Percentiles rank a stretch among this genome's conserved stretches.
Conservation (phyloP, 2,888 invertebrate genomes). For the Saturnia japonica region DNA sequence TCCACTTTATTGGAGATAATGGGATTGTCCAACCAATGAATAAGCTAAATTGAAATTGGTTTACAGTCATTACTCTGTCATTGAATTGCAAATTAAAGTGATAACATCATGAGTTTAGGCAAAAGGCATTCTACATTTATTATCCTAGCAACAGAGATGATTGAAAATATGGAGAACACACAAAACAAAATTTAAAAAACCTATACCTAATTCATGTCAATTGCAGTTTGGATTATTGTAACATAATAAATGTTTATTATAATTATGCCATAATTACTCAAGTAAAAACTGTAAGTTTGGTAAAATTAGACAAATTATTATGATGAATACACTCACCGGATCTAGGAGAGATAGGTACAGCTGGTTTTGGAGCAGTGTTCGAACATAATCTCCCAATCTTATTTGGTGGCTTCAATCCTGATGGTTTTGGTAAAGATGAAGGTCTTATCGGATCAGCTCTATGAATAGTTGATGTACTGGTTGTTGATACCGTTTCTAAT, state of each 20-base stretch:
- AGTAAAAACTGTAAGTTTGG: not conserved
- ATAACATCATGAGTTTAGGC: conserved; percentile 20
- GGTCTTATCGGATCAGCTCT: conserved; percentile 60
- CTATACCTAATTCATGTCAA: conserved; percentile 52
- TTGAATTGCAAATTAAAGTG: conserved; percentile 32
- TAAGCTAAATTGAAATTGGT: conserved; percentile 37
- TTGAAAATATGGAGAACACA: not conserved
- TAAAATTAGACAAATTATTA: no score
- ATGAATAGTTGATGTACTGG: conserved; percentile 55
- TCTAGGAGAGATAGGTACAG: conserved; percentile 84
- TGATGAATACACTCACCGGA: conserved; percentile 62
- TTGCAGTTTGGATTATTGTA: conserved; percentile 62
- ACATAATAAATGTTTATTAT: conserved; percentile 20
- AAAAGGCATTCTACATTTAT: conserved; percentile 5
- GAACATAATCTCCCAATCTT: conserved; percentile 86
- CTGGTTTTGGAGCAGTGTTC: conserved; percentile 84
- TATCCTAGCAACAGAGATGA: not conserved
- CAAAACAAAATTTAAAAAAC: not conserved
- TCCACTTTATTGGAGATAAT: conserved; percentile 44
- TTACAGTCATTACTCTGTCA: conserved; percentile 34
- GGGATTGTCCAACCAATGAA: conserved; percentile 33
- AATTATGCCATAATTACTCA: no score
- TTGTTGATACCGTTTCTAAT: conserved; percentile 58
- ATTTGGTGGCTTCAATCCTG: conserved; percentile 84
- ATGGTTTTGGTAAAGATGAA: conserved; percentile 77